Percentiles rank a stretch among this genome's conserved stretches.
Conservation (phyloP, 2,888 invertebrate genomes). For the Listrodromus nycthemerus region DNA sequence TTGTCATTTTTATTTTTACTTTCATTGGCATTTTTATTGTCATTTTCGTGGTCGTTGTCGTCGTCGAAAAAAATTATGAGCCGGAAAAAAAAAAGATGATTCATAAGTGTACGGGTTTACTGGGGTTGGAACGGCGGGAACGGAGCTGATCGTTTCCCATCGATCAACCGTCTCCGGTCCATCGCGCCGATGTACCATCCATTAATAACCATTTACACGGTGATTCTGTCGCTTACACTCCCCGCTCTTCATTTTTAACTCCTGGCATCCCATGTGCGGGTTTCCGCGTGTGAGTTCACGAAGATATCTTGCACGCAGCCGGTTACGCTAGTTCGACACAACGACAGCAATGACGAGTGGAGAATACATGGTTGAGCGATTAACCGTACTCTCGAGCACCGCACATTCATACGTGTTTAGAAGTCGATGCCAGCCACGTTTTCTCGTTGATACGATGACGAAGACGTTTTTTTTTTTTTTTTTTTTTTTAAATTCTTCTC, state of each 20-base stretch:
- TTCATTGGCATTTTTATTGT: not conserved
- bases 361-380: not conserved
- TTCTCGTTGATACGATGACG: conserved; percentile 21
- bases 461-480: not conserved
- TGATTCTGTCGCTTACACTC: conserved; percentile 35
- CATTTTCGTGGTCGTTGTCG: not conserved
- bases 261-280: conserved; percentile 4
- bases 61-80: not conserved
- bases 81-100: not conserved
- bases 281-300: not conserved
- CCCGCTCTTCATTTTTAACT: conserved; percentile 18
- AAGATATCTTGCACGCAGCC: conserved; percentile 14
- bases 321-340: not conserved
- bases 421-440: not conserved
- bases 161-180: conserved; percentile 68
- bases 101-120: not conserved
- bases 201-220: conserved; percentile 70
- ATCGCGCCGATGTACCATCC: conserved; percentile 62
- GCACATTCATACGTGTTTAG: not conserved
- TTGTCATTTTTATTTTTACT: too few relatives aligned
- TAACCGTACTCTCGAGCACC: not conserved
- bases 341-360: not conserved
- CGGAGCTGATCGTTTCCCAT: conserved; percentile 64
- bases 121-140: conserved; percentile 30
- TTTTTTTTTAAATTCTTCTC: not conserved